A percentile compares a stretch with the other conserved stretches of the same genome.
These are phyloP conservation scores for Drosophila atripex DNA, from an alignment of 2,888 invertebrate species.

Conservation along the genomic window DNA sequence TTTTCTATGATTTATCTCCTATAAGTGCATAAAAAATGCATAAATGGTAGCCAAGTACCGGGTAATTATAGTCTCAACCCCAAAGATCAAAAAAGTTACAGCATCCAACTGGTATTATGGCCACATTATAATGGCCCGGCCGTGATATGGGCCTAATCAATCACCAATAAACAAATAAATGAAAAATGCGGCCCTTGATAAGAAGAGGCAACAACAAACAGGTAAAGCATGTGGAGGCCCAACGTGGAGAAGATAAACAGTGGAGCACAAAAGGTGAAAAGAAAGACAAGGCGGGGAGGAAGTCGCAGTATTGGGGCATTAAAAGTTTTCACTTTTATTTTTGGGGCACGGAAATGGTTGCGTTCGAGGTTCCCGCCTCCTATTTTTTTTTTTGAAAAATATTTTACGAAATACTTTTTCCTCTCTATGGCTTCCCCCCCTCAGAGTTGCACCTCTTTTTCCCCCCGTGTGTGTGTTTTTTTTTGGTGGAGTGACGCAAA, in stretches of 20 bases:
- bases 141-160: slow-evolving; percentile 58
- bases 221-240: neutral
- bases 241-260: neutral
- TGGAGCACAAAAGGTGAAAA: neutral
- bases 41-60: neutral
- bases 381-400: neutral
- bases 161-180: slow-evolving; percentile 65
- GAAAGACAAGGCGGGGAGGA: neutral
- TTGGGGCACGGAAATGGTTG: slow-evolving; percentile 70
- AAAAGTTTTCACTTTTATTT: slow-evolving; percentile 73
- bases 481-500: slow-evolving; percentile 9
- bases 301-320: slow-evolving; percentile 13
- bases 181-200: slow-evolving; percentile 69
- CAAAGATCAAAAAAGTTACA: neutral
- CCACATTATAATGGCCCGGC: neutral
- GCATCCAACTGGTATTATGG: neutral
- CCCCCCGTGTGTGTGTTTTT: neutral
- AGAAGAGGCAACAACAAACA: slow-evolving; percentile 22
- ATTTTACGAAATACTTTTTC: slow-evolving; percentile 19
- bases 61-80: neutral
- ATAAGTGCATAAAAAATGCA: neutral
- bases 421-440: neutral
- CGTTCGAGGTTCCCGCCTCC: slow-evolving; percentile 36
- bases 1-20: too few species aligned
- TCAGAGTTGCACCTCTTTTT: slow-evolving; percentile 4